Evolutionary conservation across 2,888 invertebrate genomes (phyloP).

Genomic region (Acanthosoma haemorrhoidale): DNA sequence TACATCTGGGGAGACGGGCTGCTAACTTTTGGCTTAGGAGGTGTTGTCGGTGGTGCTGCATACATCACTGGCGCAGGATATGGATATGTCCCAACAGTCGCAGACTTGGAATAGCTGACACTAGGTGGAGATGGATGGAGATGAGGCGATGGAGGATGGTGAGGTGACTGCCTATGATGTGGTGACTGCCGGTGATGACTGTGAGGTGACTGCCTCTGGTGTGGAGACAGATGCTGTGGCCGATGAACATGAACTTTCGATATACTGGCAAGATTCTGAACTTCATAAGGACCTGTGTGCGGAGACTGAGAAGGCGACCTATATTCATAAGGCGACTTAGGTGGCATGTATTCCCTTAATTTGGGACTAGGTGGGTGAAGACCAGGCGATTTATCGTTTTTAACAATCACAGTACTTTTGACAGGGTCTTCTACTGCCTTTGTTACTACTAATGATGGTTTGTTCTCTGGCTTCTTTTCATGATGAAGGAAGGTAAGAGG

Average conservation of each 20-base stretch:
- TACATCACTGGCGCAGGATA: slow-evolving; percentile 45
- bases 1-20: slow-evolving; percentile 72
- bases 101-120: slow-evolving; percentile 40
- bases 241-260: slow-evolving; percentile 39
- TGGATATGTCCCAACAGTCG: slow-evolving; percentile 45
- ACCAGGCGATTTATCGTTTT: slow-evolving; percentile 64
- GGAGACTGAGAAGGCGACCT: slow-evolving; percentile 50
- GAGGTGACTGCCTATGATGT: slow-evolving; percentile 42
- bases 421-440: slow-evolving; percentile 43
- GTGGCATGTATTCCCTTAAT: slow-evolving; percentile 51
- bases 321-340: slow-evolving; percentile 46
- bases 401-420: slow-evolving; percentile 73
- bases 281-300: slow-evolving; percentile 43
- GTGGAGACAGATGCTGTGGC: slow-evolving; percentile 43
- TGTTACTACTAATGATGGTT: slow-evolving; percentile 44
- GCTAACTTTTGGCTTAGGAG: slow-evolving; percentile 62
- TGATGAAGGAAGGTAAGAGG: slow-evolving; percentile 44
- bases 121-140: slow-evolving; percentile 39
- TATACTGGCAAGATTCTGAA: slow-evolving; percentile 40
- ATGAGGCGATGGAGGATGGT: slow-evolving; percentile 42
- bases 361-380: slow-evolving; percentile 53
- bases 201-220: slow-evolving; percentile 48
- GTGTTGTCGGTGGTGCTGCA: slow-evolving; percentile 50
- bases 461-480: slow-evolving; percentile 58
- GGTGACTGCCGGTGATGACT: slow-evolving; percentile 47